Base-by-base conservation (phyloP, 2,888 invertebrate species). In the Agonopterix subpropinquella region DNA sequence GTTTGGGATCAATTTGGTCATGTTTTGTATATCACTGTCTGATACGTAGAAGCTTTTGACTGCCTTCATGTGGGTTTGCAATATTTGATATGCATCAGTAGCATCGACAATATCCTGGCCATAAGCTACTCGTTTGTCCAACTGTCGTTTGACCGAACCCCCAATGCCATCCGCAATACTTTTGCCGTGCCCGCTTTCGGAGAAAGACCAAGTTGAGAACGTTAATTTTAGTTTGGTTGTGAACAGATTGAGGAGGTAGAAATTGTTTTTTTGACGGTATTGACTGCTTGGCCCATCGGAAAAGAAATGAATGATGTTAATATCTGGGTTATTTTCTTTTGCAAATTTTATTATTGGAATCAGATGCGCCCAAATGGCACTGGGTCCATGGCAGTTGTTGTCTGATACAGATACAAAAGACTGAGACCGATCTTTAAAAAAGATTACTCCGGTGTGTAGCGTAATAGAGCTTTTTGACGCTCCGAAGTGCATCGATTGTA, bases 191-290 rank as follows among this genome's bases (percentile, higher is more conserved):
- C 55, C 61, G 8, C 49, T 49, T 52, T 63, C 59, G 28, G 50
- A 59, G 55, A 55, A 64, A 1, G 58, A 61, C 61, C 61, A 64
- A 1, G 62, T 65, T 0, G 53, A 50, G 18, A 52, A 59, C 2
- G 51, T 39, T 4, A 60, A 41, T 9, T 49, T 52, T 11, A 58
- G 46, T 51, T 57, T 50, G 28, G 45, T 13, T 11, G 55, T 54
- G 44, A 59, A 58, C 18, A 53, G 41, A 44, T 13, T 13, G 13
- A 13, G 13, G 1, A 13, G 13, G 2, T 13, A 13, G 50, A 64
- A 63, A 48, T 56, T 57, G 47, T 57, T 57, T 46, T 65, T 64
- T 47, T 62, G 59, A n/a, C 59, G 49, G 44, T 62, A 62, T 48
- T 66, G 61, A 1, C 49, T 51, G 8, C 47, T 52, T 9, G 64